Evolutionary conservation across 2,113 vertebrate genomes (phyloP).

Genomic region (Pelmatolapia mariae): DNA sequence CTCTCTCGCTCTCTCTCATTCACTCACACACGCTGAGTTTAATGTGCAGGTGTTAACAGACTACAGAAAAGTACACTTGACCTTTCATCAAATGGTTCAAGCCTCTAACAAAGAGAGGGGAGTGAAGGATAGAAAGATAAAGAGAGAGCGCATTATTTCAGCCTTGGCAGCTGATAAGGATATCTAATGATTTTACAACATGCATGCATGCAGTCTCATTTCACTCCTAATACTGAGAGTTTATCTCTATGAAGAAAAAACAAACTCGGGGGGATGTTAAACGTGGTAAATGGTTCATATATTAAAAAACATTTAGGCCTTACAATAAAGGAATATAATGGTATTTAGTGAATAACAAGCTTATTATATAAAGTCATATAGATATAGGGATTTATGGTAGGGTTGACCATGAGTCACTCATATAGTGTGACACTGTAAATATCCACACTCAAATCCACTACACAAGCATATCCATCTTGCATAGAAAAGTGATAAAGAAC

Average conservation of each 20-base stretch:
- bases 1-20: neutral
- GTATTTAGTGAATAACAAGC: neutral
- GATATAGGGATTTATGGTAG: neutral
- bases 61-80: conserved; percentile 32
- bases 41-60: conserved; percentile 54
- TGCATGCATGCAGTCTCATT: neutral
- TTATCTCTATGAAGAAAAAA: neutral
- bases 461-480: neutral
- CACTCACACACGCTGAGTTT: neutral
- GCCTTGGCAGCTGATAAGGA: neutral
- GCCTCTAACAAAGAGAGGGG: neutral
- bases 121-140: neutral
- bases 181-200: conserved; percentile 28
- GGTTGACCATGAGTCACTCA: neutral
- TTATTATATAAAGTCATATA: neutral
- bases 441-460: neutral
- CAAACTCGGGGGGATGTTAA: neutral
- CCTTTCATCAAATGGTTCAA: conserved; percentile 17
- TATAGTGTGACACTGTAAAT: neutral
- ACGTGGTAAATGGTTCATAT: neutral
- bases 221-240: neutral
- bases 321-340: neutral
- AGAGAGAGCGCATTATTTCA: neutral
- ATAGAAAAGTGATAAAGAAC: neutral
- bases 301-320: neutral